Percentiles rank a stretch among this genome's conserved stretches.
These are phyloP conservation scores for Pangasianodon gigas DNA, from an alignment of 2,113 vertebrate species.

Conservation along the genomic window DNA sequence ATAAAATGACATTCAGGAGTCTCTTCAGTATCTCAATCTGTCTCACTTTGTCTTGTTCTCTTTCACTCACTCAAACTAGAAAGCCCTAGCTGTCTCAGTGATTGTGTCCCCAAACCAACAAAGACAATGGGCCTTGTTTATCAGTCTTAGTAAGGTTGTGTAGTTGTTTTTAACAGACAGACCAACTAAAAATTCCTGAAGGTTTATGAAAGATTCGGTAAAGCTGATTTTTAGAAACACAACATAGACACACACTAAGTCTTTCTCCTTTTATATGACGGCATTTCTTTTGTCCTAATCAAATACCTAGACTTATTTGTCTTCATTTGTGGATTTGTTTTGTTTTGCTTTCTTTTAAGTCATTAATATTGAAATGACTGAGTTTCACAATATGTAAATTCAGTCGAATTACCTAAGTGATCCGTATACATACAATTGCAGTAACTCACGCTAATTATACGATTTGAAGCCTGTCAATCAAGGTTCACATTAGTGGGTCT, in stretches of 20 bases:
- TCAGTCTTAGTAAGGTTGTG: not conserved
- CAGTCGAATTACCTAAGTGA: not conserved
- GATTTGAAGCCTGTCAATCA: not conserved
- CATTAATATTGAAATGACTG: not conserved
- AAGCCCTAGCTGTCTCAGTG: not conserved
- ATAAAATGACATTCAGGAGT: conserved; percentile 5
- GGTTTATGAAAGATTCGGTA: not conserved
- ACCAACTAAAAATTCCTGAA: not conserved
- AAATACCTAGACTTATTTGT: too few species aligned
- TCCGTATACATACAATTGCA: not conserved
- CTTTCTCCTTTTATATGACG: too few species aligned
- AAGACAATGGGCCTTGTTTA: not conserved
- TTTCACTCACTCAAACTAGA: not conserved
- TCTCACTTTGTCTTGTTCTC: not conserved
- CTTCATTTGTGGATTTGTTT: too few species aligned
- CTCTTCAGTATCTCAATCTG: not conserved
- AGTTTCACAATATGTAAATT: not conserved
- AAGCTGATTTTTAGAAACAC: not conserved
- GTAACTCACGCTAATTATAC: not conserved
- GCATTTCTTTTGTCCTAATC: too few species aligned
- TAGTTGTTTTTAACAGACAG: not conserved
- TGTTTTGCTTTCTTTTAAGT: too few species aligned
- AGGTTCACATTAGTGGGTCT: not conserved
- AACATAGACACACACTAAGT: not conserved
- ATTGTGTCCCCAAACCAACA: too few species aligned